Evolutionary conservation across 2,797 vertebrate genomes (phyloP).

Genomic region (Eurystomus glaucurus): DNA sequence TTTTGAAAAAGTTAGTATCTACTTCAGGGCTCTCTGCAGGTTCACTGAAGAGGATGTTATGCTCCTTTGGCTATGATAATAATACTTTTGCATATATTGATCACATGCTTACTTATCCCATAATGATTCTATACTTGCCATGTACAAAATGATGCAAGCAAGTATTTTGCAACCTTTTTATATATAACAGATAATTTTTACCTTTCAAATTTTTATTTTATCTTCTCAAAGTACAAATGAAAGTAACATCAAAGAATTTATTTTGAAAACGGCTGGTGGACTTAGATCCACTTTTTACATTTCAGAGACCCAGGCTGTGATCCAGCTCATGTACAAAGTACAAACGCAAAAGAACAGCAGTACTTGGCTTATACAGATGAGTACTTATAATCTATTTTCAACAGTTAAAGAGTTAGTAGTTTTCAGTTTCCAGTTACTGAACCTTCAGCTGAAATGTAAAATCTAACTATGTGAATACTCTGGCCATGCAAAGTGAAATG

Average conservation of each 20-base stretch:
- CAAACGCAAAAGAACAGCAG: background rate
- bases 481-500: background rate
- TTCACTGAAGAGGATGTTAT: background rate
- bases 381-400: background rate
- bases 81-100: background rate
- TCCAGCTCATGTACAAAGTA: background rate
- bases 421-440: background rate
- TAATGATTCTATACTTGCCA: background rate
- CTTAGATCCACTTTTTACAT: background rate
- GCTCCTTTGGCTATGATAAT: background rate
- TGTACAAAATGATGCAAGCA: background rate
- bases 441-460: background rate
- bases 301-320: background rate
- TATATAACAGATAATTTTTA: background rate
- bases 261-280: background rate
- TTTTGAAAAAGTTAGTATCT: background rate
- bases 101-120: background rate
- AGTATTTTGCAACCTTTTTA: background rate
- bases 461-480: background rate
- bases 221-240: background rate
- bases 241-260: background rate
- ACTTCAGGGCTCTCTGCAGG: background rate
- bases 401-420: background rate
- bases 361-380: background rate
- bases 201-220: background rate